Evolutionary conservation across 2,888 invertebrate genomes (phyloP).

Genomic region (Spodoptera littoralis): DNA sequence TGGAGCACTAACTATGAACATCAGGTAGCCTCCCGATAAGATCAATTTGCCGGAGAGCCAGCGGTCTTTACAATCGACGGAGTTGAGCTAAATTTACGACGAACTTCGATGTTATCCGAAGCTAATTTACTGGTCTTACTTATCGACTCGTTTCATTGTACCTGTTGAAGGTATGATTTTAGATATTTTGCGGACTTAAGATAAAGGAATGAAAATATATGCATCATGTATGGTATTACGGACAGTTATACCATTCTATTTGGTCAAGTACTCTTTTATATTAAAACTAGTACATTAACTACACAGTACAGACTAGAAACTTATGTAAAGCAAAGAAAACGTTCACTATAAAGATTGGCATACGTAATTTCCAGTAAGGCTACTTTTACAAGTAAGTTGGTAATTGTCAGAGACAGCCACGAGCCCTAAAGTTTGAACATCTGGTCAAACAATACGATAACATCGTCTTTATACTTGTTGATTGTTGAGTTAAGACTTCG

Average conservation of each 20-base stretch:
- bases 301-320: no score
- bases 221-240: conserved; percentile 12
- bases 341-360: background rate
- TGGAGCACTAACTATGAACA: conserved; percentile 76
- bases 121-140: conserved; percentile 66
- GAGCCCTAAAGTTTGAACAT: conserved; percentile 11
- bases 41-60: conserved; percentile 70
- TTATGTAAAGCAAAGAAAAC: background rate
- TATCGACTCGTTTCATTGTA: conserved; percentile 56
- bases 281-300: no score
- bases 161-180: conserved; percentile 61
- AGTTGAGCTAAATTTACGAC: conserved; percentile 64
- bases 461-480: conserved; percentile 3
- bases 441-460: conserved; percentile 10
- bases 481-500: conserved; percentile 3
- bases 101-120: conserved; percentile 68
- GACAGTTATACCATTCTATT: background rate
- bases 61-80: conserved; percentile 66
- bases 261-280: background rate
- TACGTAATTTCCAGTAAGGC: background rate
- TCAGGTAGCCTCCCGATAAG: conserved; percentile 70
- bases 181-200: conserved; percentile 30
- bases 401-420: background rate
- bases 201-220: conserved; percentile 17
- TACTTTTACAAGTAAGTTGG: background rate